Base-by-base conservation (phyloP, 2,113 vertebrate species). In the Pseudorasbora parva region DNA sequence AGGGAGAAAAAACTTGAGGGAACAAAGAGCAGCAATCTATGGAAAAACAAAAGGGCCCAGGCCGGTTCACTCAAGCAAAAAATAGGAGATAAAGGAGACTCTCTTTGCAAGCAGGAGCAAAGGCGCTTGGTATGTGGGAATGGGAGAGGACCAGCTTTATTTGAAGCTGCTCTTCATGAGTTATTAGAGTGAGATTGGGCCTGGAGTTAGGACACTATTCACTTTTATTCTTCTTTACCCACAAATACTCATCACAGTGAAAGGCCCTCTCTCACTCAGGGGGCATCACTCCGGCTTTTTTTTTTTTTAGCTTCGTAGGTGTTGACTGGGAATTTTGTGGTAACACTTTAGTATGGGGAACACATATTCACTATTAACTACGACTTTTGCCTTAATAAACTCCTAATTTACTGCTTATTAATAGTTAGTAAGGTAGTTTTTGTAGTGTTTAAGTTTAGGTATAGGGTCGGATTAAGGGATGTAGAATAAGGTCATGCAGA, bases 21-120 rank as follows among this genome's bases (percentile, higher is more conserved):
- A 95, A 96, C 95, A 97, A 96, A 96, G 95, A 94, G 91, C 92
- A 92, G 94, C 94, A 96, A 96, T 96, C 95, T 96, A 94, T 95
- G 94, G 95, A 95, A 96, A 96, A 96, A 96, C 95, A 97, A 96
- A 97, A 96, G 94, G 92, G 91, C 93, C 92, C 89, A 93, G 92
- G 93, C 93, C 87, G 91, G 92, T 95, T 96, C 95, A 97, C 92
- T 96, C 95, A 97, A 97, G 96, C 96, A 97, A 95, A 95, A 91
- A 95, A 92, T 92, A 93, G 93, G 93, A 94, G 95, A 96, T 96
- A 96, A 96, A 97, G 95, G 94, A 93, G 93, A 90, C 93, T 95
- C 95, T 96, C 95, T 97, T 95, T 96, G 95, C 93, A 89, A 92
- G 94, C 92, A 94, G 94, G 92, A 93, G 94, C 94, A 92, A 91